These are phyloP conservation scores for Drosophila triauraria DNA, from an alignment of 1,140 invertebrate species.

Conservation along the genomic window DNA sequence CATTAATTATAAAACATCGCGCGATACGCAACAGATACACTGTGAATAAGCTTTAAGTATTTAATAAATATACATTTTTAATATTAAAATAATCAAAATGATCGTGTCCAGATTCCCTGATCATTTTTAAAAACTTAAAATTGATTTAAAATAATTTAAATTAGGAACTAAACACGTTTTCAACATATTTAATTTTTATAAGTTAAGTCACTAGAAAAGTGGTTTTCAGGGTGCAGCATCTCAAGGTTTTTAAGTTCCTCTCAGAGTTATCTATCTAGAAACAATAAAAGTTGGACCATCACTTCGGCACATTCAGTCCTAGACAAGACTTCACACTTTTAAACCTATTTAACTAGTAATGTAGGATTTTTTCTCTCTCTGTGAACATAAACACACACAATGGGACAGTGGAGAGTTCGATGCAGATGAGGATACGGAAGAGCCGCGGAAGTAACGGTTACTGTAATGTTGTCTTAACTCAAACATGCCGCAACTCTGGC, in stretches of 20 bases:
- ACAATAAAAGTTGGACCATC: too few relatives aligned
- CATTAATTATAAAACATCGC: slow-evolving; percentile 83
- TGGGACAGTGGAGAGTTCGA: slow-evolving; percentile 31
- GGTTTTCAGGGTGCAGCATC: too few relatives aligned
- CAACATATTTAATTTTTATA: too few relatives aligned
- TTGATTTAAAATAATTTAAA: slow-evolving; percentile 21
- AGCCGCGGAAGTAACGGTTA: slow-evolving; percentile 59
- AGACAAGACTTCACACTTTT: too few relatives aligned
- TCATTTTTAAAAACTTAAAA: too few relatives aligned
- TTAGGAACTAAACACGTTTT: too few relatives aligned
- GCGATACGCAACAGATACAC: slow-evolving; percentile 54
- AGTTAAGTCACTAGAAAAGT: too few relatives aligned
- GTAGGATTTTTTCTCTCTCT: not conserved
- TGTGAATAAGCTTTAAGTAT: not conserved
- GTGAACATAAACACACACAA: slow-evolving; percentile 3
- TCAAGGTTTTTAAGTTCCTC: too few relatives aligned
- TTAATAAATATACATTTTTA: not conserved
- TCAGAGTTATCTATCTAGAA: too few relatives aligned
- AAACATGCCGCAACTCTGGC: slow-evolving; percentile 69
- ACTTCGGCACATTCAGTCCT: too few relatives aligned
- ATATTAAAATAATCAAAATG: not conserved
- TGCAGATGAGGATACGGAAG: slow-evolving; percentile 54
- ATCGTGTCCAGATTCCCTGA: too few relatives aligned
- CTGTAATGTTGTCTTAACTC: slow-evolving; percentile 81
- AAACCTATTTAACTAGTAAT: too few relatives aligned